A percentile compares a stretch with the other conserved stretches of the same genome.
Evolutionary conservation across 2,113 vertebrate genomes (phyloP).

Genomic region (Thalassoma bifasciatum): DNA sequence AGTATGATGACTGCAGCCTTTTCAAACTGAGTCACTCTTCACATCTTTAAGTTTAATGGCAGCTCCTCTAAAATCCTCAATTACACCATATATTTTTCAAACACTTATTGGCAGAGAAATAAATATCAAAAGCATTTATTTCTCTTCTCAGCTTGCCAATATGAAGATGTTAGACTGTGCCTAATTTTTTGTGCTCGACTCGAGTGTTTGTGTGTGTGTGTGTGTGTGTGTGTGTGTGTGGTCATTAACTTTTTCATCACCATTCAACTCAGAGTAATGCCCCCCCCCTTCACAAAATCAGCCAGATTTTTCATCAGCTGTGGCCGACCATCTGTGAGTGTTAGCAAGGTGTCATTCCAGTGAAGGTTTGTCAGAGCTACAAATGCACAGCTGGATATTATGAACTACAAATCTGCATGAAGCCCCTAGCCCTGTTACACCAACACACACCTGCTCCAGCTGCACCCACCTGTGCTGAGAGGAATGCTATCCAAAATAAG

Average conservation of each 20-base stretch:
- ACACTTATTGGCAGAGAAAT: constrained; percentile 34
- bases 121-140: constrained; percentile 21
- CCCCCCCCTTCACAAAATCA: constrained; percentile 19
- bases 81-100: constrained; percentile 34
- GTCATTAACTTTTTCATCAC: constrained; percentile 28
- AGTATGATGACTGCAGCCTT: not conserved
- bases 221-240: not conserved
- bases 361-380: constrained; percentile 40
- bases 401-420: constrained; percentile 55
- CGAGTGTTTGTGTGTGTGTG: too few species aligned
- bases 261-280: constrained; percentile 28
- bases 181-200: not conserved
- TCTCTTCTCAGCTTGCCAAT: constrained; percentile 2
- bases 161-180: not conserved
- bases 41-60: constrained; percentile 31
- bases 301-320: constrained; percentile 45
- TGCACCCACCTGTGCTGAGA: constrained; percentile 53
- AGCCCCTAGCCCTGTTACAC: constrained; percentile 47
- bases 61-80: constrained; percentile 16
- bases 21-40: not conserved
- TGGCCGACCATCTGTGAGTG: constrained; percentile 35
- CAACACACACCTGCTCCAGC: constrained; percentile 62
- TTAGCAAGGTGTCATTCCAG: constrained; percentile 17
- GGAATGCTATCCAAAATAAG: constrained; percentile 26
- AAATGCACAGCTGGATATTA: constrained; percentile 62